A percentile compares a stretch with the other conserved stretches of the same genome.
These are phyloP conservation scores for Tupaia tana DNA, from an alignment of 2,113 vertebrate genomes.

Conservation along the genomic window DNA sequence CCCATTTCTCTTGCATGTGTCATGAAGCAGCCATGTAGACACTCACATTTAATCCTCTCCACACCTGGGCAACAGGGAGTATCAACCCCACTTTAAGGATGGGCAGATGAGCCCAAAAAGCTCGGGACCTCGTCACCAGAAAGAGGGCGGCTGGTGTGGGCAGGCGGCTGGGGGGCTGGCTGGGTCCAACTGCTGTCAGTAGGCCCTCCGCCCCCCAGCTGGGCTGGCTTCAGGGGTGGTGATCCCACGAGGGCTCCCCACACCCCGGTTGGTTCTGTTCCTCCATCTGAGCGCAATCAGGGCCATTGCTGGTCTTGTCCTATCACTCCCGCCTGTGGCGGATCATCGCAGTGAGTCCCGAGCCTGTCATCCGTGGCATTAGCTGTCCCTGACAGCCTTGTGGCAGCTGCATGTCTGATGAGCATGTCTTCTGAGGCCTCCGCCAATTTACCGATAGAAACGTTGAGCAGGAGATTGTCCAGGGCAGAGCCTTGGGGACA, in stretches of 20 bases:
- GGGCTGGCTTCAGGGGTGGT: neutral
- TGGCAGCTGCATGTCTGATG: constrained; percentile 46
- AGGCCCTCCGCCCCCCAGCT: neutral
- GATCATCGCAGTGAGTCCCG: neutral
- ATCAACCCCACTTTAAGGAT: neutral
- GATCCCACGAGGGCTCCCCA: neutral
- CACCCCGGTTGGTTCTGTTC: neutral
- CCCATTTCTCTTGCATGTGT: neutral
- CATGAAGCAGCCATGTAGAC: neutral
- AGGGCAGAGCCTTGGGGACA: neutral
- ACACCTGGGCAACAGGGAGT: neutral
- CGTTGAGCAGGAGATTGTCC: neutral
- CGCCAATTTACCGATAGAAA: neutral
- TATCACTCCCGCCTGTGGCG: neutral
- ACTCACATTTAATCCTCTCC: neutral
- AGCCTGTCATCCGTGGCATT: constrained; percentile 22
- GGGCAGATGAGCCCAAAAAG: neutral
- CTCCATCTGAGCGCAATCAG: neutral
- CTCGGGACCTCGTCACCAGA: neutral
- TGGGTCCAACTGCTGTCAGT: neutral
- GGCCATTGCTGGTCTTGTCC: neutral
- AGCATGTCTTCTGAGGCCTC: neutral
- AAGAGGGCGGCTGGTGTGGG: neutral
- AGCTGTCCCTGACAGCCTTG: constrained; percentile 55
- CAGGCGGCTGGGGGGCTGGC: neutral